Conservation (phyloP, 2,113 vertebrate genomes). For the Datnioides undecimradiatus region DNA sequence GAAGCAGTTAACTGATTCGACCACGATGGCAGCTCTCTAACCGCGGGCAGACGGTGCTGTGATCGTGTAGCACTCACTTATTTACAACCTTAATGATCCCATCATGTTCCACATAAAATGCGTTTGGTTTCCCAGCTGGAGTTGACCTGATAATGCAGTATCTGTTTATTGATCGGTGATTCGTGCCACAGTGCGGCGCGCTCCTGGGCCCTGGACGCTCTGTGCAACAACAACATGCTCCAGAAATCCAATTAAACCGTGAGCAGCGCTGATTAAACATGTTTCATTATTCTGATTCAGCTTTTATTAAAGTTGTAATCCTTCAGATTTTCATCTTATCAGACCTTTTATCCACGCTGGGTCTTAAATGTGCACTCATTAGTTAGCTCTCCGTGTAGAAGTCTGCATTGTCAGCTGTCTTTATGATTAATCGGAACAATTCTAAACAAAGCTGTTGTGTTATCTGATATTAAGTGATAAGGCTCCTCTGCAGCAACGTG, state of each 20-base stretch:
- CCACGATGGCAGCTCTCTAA: too few species aligned
- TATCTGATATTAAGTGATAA: too few species aligned
- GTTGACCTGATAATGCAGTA: conserved; percentile 10
- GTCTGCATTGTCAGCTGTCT: not conserved
- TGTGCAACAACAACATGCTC: not conserved
- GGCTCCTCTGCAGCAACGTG: too few species aligned
- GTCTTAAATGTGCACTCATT: not conserved
- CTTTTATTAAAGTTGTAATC: not conserved
- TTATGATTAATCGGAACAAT: not conserved
- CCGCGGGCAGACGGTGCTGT: too few species aligned
- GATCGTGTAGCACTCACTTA: too few species aligned
- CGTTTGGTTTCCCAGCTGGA: too few species aligned
- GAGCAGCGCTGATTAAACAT: not conserved
- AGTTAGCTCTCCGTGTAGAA: not conserved
- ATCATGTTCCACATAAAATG: too few species aligned
- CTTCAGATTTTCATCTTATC: not conserved
- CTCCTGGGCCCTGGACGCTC: not conserved
- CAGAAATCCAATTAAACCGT: conserved; percentile 1
- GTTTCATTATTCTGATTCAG: not conserved
- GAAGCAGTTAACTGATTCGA: too few species aligned
- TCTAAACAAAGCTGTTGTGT: not conserved
- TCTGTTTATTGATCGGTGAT: conserved; percentile 31
- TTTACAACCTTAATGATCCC: too few species aligned
- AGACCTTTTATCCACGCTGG: not conserved
- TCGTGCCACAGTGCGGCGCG: not conserved